Percentiles rank a stretch among this genome's conserved stretches.
phyloP scores from a whole-genome alignment of 2,888 invertebrate genomes.

The Timema podura region DNA sequence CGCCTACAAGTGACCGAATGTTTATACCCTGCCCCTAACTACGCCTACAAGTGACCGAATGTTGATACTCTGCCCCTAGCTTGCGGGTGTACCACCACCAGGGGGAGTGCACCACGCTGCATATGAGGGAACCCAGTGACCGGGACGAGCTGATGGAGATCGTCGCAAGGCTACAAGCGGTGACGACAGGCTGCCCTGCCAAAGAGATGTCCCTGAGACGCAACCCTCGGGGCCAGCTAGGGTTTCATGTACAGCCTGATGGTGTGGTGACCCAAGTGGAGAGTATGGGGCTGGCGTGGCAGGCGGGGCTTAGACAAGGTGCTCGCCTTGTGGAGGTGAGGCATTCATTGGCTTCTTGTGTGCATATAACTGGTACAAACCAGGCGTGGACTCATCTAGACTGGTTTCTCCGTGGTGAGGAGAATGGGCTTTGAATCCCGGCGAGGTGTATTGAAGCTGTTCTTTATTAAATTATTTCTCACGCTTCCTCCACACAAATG shows the following conservation, averaged over 20 bases:
- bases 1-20: too few species aligned
- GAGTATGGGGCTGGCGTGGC: constrained; percentile 62
- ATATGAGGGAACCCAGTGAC: constrained; percentile 61
- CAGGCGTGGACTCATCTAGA: too few species aligned
- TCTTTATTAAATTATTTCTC: too few species aligned
- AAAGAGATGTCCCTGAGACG: constrained; percentile 77
- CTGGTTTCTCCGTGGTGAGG: too few species aligned
- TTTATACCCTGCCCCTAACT: too few species aligned
- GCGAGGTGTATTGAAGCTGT: too few species aligned
- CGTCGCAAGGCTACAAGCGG: constrained; percentile 71
- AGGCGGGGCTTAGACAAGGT: constrained; percentile 84
- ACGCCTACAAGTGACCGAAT: too few species aligned
- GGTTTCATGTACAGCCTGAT: constrained; percentile 87
- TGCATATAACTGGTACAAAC: too few species aligned
- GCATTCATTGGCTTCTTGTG: too few species aligned
- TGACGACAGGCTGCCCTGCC: constrained; percentile 72
- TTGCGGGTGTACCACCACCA: constrained; percentile 86
- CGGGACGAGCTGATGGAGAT: constrained; percentile 72
- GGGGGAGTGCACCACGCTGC: constrained; percentile 85
- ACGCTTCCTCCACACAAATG: too few species aligned
- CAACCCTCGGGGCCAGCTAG: constrained; percentile 79
- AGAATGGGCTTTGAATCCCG: too few species aligned
- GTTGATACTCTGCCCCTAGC: constrained; percentile 43
- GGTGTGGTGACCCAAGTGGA: constrained; percentile 95
- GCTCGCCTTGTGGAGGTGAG: constrained; percentile 77